Base-by-base conservation (phyloP, 1,140 invertebrate species). In the Halotydeus destructor region DNA sequence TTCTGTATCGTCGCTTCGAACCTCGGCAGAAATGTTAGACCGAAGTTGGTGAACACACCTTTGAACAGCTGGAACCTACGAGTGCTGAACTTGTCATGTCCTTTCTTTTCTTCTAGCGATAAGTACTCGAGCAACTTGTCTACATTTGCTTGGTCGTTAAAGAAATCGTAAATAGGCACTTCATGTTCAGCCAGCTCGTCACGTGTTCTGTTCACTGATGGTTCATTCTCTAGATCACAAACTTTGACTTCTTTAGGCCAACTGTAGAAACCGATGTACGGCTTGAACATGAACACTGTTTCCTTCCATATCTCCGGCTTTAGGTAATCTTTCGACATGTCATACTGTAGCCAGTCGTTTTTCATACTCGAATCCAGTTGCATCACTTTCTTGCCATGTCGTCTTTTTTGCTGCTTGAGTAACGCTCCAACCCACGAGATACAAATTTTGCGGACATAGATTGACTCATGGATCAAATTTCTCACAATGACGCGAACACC, bases 71-170 rank as follows among this genome's bases (percentile, higher is more conserved):
- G 58, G 56, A 72, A 75, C 27, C 70, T 61, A 27, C 64, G 65
- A 3, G 58, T 60, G 52, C 69, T 72, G 50, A 86, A 86, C 54
- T 76, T 76, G 48, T 85, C 79, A 34, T 71, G 72, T 19, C 75
- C 78, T 55, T 85, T 86, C 50, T 78, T 76, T 49, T 88, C 83
- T 52, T 91, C 85, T 3, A 88, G 62, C 1, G 78, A 75, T 23
- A 78, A 65, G 56, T 73, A 83, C 2, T 65, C 62, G 3, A 88
- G 65, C 1, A 89, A 61, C 49, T 72, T 72, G 5, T 74, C 66
- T 1, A 91, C 60, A 58, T 76, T 82, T 0, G 64, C 60, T 12
- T 69, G 55, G 50, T 78, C 62, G 0, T 51, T 68, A 54, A 89
- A 82, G 50, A 77, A 78, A 12, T 69, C 61, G 54, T 69, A 69